Evolutionary conservation across 1,140 invertebrate genomes (phyloP), one percentile per base, ranked within the genome.

Genomic region (Trichonephila clavipes): DNA sequence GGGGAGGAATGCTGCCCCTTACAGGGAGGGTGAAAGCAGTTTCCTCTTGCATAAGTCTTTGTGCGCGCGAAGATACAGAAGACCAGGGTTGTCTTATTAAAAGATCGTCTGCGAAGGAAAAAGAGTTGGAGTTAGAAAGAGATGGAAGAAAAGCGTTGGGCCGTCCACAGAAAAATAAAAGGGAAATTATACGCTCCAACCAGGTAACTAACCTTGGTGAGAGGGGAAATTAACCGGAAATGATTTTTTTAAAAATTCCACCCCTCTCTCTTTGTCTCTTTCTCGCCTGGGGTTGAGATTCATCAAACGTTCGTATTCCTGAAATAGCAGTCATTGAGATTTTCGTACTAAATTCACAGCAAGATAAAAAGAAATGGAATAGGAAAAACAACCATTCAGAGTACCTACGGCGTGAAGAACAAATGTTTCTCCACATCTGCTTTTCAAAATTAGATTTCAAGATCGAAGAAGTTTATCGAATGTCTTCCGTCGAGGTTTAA

Each of bases 21-120:
- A 12, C 1, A 12, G 81, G 51, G 81, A 16, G 28, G 34, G 62
- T 40, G 58, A 66, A 40, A 58, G 44, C 19, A 89, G 64, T 59
- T 89, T 58, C 88, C 44, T 58, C 88, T 69, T 72, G 88, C 88
- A 77, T 51, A 89, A 85, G 82, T 85, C 82, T 85, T 85, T 85
- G 44, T 77, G 61, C 16, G 85, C 64, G 44, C 58, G 44, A 34
- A 40, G 66, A 19, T 61, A 18, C 58, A 64, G 18, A 64, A 19
- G 58, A 24, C 61, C 59, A 19, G 44, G 44, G 82, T 58, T 24
- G 28, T 89, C 88, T 89, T 89, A 89, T 89, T 89, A 89, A 72
- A 89, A 89, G 21, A 8, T 89, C 88, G 64, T 77, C 66, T 72
- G 51, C 21, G n/a, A 24, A 34, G 12, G n/a, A 89, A 72, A 18